These are phyloP conservation scores for Noctua comes DNA, from an alignment of 2,888 invertebrate species.

Conservation along the genomic window DNA sequence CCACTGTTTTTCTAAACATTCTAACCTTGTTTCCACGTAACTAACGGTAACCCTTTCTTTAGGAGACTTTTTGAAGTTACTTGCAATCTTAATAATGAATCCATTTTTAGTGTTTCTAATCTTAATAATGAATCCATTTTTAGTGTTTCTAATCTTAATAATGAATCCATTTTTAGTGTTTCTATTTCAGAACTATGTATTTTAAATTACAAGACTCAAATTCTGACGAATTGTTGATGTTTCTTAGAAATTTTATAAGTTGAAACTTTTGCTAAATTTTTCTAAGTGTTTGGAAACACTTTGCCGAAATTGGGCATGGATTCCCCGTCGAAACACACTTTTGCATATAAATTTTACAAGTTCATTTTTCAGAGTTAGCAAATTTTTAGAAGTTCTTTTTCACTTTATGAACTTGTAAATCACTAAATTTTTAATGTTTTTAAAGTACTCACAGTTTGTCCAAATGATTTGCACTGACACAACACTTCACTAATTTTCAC, in stretches of 20 bases:
- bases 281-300: not conserved
- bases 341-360: not conserved
- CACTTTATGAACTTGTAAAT: not conserved
- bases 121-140: not conserved
- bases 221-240: too few species aligned
- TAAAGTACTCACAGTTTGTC: not conserved
- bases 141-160: not conserved
- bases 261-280: not conserved
- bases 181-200: not conserved
- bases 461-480: not conserved
- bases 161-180: not conserved
- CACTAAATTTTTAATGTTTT: not conserved
- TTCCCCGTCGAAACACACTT: not conserved
- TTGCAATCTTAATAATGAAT: not conserved
- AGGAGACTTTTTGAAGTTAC: slow-evolving; percentile 1
- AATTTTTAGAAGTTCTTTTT: not conserved
- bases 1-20: not conserved
- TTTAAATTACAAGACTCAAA: not conserved
- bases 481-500: not conserved
- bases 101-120: not conserved
- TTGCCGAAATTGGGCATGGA: not conserved
- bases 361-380: not conserved
- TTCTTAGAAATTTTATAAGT: not conserved
- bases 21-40: not conserved
- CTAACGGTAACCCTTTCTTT: not conserved